phyloP scores from a whole-genome alignment of 2,113 vertebrate species.

The Beaufortia kweichowensis region DNA sequence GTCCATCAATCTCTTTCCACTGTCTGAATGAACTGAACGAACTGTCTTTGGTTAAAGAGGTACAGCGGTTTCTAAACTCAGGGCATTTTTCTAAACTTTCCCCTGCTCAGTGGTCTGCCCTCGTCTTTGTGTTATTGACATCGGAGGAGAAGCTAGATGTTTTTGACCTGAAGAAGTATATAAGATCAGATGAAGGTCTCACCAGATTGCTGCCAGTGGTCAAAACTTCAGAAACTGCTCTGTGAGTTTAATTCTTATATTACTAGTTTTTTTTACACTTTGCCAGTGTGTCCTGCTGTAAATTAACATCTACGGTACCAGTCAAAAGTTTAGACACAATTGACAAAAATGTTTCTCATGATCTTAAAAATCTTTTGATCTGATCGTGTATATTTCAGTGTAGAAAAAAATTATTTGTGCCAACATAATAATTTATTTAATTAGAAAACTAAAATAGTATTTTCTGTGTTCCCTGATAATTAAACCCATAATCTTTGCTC shows the following conservation, averaged over 20 bases:
- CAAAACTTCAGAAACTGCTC: constrained; percentile 40
- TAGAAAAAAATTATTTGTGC: too few species aligned
- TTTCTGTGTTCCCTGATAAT: too few species aligned
- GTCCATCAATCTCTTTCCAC: constrained; percentile 48
- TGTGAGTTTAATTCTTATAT: constrained; percentile 24
- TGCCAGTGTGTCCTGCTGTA: too few species aligned
- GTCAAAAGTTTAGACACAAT: too few species aligned
- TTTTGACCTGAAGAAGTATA: constrained; percentile 50
- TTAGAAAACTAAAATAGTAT: too few species aligned
- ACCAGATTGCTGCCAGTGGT: constrained; percentile 42
- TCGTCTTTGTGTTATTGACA: constrained; percentile 46
- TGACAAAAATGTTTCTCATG: too few species aligned
- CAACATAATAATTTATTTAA: too few species aligned
- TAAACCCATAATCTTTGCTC: too few species aligned
- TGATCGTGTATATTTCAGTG: too few species aligned
- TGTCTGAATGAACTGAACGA: constrained; percentile 52
- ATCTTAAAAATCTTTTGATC: too few species aligned
- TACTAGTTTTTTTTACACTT: not conserved
- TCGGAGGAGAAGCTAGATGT: constrained; percentile 42
- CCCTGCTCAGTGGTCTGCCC: constrained; percentile 47
- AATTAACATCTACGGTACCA: too few species aligned
- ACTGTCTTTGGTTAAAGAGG: constrained; percentile 41
- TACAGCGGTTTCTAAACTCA: constrained; percentile 36
- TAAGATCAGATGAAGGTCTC: constrained; percentile 46
- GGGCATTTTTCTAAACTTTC: constrained; percentile 46